These are phyloP conservation scores for Buphagus erythrorhynchus DNA, from an alignment of 2,797 vertebrate genomes.

Conservation along the genomic window DNA sequence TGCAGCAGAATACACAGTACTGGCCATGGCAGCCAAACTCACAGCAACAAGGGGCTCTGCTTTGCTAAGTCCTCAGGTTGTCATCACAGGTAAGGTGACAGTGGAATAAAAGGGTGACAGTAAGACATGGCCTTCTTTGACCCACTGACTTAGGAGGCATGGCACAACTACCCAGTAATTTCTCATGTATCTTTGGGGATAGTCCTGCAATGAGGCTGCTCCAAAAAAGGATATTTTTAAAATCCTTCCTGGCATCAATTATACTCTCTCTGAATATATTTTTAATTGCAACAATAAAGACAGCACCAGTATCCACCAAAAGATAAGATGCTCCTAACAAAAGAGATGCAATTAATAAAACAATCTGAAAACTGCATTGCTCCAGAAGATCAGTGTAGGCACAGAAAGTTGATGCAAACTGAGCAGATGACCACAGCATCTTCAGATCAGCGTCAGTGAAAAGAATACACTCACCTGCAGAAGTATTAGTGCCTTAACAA, in stretches of 20 bases:
- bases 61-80: neutral
- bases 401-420: neutral
- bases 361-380: neutral
- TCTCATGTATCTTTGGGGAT: neutral
- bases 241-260: neutral
- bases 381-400: neutral
- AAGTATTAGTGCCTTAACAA: neutral
- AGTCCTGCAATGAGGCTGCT: neutral
- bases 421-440: neutral
- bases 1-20: neutral
- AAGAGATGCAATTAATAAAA: neutral
- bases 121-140: rapidly evolving
- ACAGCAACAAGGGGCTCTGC: neutral
- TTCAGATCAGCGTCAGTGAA: neutral
- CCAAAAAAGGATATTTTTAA: neutral
- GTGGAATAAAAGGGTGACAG: neutral
- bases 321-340: neutral
- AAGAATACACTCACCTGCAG: neutral
- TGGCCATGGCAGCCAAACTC: neutral
- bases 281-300: neutral
- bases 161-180: neutral
- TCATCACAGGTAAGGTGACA: neutral
- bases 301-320: neutral
- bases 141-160: too few species aligned
- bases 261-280: neutral